Percentiles rank a stretch among this genome's conserved stretches.
Conservation (phyloP, 2,888 invertebrate species). For the Megaustenia siamemsis region DNA sequence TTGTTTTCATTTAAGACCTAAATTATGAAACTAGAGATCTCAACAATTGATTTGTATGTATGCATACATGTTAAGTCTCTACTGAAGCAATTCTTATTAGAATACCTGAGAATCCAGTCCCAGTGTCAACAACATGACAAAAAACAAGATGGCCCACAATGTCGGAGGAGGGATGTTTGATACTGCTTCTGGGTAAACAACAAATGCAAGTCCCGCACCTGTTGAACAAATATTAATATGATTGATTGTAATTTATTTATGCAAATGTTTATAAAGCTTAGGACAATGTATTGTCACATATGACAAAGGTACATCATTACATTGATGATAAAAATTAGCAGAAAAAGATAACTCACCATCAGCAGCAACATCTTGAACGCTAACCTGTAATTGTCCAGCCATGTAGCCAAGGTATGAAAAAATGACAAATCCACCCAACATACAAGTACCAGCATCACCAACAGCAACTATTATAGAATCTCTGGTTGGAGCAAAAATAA, state of each 20-base stretch:
- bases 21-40: too few relatives aligned
- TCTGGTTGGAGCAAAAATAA: slow-evolving; percentile 58
- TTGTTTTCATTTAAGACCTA: too few relatives aligned
- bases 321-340: background rate
- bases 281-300: too few relatives aligned
- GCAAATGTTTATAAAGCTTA: background rate
- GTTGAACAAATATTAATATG: background rate
- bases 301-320: too few relatives aligned
- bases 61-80: too few relatives aligned
- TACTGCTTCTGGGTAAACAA: slow-evolving; percentile 77
- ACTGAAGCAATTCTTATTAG: background rate
- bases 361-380: slow-evolving; percentile 75
- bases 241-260: background rate
- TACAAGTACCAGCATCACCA: slow-evolving; percentile 77
- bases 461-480: slow-evolving; percentile 77
- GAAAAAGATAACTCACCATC: slow-evolving; percentile 67
- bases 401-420: slow-evolving; percentile 79
- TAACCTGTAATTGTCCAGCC: slow-evolving; percentile 74
- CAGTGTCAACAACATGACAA: slow-evolving; percentile 76
- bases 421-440: slow-evolving; percentile 80
- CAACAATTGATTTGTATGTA: too few relatives aligned
- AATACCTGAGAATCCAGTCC: slow-evolving; percentile 78
- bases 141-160: slow-evolving; percentile 77
- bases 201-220: slow-evolving; percentile 78
- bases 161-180: slow-evolving; percentile 73